Base-by-base conservation (phyloP, 1,140 invertebrate genomes). In the Drosophila takahashii region DNA sequence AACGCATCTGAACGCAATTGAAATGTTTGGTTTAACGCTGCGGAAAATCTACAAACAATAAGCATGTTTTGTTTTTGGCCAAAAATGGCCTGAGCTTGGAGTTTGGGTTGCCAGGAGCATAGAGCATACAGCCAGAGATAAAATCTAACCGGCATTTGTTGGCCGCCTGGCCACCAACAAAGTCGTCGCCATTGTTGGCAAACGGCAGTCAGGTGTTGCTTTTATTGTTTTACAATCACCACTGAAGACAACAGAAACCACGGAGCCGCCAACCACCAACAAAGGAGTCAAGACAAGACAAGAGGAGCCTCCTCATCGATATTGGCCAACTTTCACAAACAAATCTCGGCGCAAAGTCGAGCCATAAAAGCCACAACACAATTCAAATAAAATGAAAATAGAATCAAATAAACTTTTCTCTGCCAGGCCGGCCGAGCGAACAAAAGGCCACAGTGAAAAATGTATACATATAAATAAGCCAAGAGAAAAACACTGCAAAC, bases 321-420 rank as follows among this genome's bases (percentile, higher is more conserved):
- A 71, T 71, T 71, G 67, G 67, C 67, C 67, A 81, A 83, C 80
- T 87, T 81, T 87, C 79, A 69, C 79, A 66, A 64, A 58, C 69
- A 59, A 66, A 75, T 81, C 79, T 79, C 79, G 64, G 78, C 72
- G 65, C 58, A 60, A 64, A 57, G 66, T 70, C 66, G 85, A 41
- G 67, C 84, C 84, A 87, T 87, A 87, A 87, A 87, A 89, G 79
- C 79, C 66, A 44, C 66, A 56, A 45, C 79, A 84, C 84, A 89
- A 87, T 87, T 89, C 84, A 83, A 89, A 86, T 86, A 86, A 86
- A 87, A 87, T 89, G 79, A 87, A 87, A 87, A 87, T 87, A 89
- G 83, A 89, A 87, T 87, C 79, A 87, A 87, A 87, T 87, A 87
- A 87, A 87, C 71, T 72, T 87, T 77, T 71, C 65, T 57, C 65